phyloP scores from a whole-genome alignment of 2,797 vertebrate species.

The Scomberomorus guttatus region DNA sequence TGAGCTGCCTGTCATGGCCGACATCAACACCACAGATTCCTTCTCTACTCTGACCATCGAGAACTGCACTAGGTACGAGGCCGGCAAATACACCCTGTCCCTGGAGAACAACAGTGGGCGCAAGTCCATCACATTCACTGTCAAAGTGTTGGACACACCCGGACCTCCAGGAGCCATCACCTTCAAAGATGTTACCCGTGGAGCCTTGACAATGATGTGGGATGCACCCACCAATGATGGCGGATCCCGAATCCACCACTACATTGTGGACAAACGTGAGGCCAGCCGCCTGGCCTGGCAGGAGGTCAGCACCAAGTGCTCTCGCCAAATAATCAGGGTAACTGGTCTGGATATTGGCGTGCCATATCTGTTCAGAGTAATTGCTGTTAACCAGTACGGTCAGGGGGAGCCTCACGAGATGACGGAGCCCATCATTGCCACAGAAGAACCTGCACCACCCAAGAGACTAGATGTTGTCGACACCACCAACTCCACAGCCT shows the following conservation, averaged over 20 bases:
- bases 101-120: slow-evolving; percentile 97
- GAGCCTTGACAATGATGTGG: slow-evolving; percentile 96
- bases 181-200: slow-evolving; percentile 96
- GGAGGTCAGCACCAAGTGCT: slow-evolving; percentile 91
- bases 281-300: slow-evolving; percentile 97
- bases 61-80: slow-evolving; percentile 94
- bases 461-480: slow-evolving; percentile 96
- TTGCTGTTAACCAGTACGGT: slow-evolving; percentile 96
- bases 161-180: slow-evolving; percentile 94
- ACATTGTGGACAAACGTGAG: slow-evolving; percentile 95
- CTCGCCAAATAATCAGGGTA: slow-evolving; percentile 93
- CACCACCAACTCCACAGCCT: slow-evolving; percentile 93
- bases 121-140: slow-evolving; percentile 96
- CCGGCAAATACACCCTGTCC: slow-evolving; percentile 96
- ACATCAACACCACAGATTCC: slow-evolving; percentile 93
- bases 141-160: slow-evolving; percentile 97
- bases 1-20: slow-evolving; percentile 92
- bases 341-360: slow-evolving; percentile 90
- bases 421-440: slow-evolving; percentile 93
- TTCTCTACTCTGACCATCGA: slow-evolving; percentile 95
- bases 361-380: slow-evolving; percentile 94
- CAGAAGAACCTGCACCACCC: slow-evolving; percentile 97
- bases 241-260: slow-evolving; percentile 94
- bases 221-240: slow-evolving; percentile 95
- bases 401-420: slow-evolving; percentile 94